Base-by-base conservation (phyloP, 2,888 invertebrate genomes). In the Aleiodes leptofemur region DNA sequence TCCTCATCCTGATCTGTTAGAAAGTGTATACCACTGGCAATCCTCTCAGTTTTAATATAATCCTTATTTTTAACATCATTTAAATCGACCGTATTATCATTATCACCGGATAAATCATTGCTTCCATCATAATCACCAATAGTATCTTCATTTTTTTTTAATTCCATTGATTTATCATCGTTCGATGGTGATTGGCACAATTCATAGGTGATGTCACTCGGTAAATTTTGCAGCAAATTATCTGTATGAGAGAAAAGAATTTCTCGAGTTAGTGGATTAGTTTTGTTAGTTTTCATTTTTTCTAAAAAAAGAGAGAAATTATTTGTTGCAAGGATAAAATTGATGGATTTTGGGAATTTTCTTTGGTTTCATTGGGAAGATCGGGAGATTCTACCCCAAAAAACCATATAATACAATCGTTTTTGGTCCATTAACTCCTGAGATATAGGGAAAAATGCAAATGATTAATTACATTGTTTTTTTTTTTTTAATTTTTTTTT, bases 121-220 rank as follows among this genome's bases (percentile, higher is more conserved):
- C 29, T 59, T 31, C n/a, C 34, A 23, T 53, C 38, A 29, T 38
- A 51, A 38, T 61, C 59, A n/a, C 73, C 69, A 16, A 64, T 72
- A n/a, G 53, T 73, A 53, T 61, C 77, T 13, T 69, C 72, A 3
- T 23, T 57, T 43, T 53, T 53, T 9, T n/a, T 69, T 11, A 31
- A 57, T 16, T 71, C 69, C 16, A 78, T 61, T 14, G 43, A 64
- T 14, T 77, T 79, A 14, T 78, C 77, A 57, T 53, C 80, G 76
- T 14, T 80, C 34, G 81, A 75, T 61, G 85, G 83, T 43, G 85
- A 83, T 48, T 82, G 82, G 81, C 87, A 89, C 76, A 89, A 84
- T 80, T 88, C 89, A 76, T 88, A 88, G 59, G 89, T 89, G 72
- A 85, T 88, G 80, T 88, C 88, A 70, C 85, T 87, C 69, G 88